phyloP scores from a whole-genome alignment of 2,888 invertebrate species.

The Catocala nupta region DNA sequence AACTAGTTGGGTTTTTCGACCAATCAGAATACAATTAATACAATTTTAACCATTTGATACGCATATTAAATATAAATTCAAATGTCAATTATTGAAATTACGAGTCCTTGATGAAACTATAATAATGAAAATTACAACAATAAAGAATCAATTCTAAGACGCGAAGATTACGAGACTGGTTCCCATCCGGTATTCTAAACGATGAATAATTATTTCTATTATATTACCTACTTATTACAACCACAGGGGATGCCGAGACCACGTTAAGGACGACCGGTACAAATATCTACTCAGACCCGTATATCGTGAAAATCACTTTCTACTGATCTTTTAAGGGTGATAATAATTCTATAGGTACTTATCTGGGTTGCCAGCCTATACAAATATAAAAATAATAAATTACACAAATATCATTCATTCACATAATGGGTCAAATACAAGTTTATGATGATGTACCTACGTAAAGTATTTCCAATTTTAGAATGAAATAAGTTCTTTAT shows the following conservation, averaged over 20 bases:
- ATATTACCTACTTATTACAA: slow-evolving; percentile 59
- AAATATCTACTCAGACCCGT: not conserved
- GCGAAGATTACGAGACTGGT: slow-evolving; percentile 64
- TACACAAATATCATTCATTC: slow-evolving; percentile 20
- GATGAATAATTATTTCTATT: slow-evolving; percentile 69
- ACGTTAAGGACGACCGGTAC: not conserved
- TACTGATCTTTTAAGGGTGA: too few relatives aligned
- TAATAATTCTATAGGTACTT: too few relatives aligned
- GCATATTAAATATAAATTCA: slow-evolving; percentile 33
- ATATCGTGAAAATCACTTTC: not conserved
- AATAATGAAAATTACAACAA: slow-evolving; percentile 56
- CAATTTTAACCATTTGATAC: slow-evolving; percentile 45
- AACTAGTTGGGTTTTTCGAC: slow-evolving; percentile 49
- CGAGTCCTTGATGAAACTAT: slow-evolving; percentile 59
- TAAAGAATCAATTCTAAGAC: slow-evolving; percentile 52
- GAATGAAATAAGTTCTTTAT: slow-evolving; percentile 1
- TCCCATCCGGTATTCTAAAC: slow-evolving; percentile 65
- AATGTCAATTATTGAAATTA: slow-evolving; percentile 38
- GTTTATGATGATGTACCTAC: slow-evolving; percentile 6
- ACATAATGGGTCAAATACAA: slow-evolving; percentile 19
- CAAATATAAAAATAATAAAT: not conserved
- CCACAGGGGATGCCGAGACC: slow-evolving; percentile 54
- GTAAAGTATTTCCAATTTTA: slow-evolving; percentile 24
- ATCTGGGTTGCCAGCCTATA: slow-evolving; percentile 5
- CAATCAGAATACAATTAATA: slow-evolving; percentile 32